Conservation (phyloP, 2,797 vertebrate species). For the Lemur catta region DNA sequence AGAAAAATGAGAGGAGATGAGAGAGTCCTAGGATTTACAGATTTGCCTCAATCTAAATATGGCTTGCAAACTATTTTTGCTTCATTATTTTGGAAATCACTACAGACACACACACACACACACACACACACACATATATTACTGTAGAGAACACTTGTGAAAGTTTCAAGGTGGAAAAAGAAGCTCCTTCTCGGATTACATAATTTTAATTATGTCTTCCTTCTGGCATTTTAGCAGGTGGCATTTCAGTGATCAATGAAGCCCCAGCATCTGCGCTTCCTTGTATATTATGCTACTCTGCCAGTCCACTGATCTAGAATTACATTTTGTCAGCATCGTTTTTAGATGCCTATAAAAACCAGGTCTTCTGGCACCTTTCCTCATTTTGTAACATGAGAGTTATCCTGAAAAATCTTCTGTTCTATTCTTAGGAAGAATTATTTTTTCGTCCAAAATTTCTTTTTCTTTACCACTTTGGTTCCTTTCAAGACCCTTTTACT, state of each 20-base stretch:
- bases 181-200: conserved; percentile 40
- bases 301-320: conserved; percentile 60
- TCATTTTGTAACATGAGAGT: conserved; percentile 20
- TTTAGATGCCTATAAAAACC: conserved; percentile 62
- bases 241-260: conserved; percentile 70
- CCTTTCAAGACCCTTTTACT: background rate
- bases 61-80: conserved; percentile 36
- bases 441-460: background rate
- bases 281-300: conserved; percentile 17
- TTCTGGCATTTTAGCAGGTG: conserved; percentile 67
- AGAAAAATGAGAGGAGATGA: conserved; percentile 39
- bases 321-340: conserved; percentile 56
- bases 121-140: background rate
- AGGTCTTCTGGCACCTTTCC: conserved; percentile 44
- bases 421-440: background rate
- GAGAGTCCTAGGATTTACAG: background rate
- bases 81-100: conserved; percentile 35
- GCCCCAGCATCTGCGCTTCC: conserved; percentile 41
- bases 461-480: conserved; percentile 6
- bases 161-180: conserved; percentile 43
- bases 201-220: conserved; percentile 68
- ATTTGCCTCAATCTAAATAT: conserved; percentile 47
- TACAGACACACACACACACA: background rate
- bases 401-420: background rate
- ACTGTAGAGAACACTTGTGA: conserved; percentile 1